A percentile compares a stretch with the other conserved stretches of the same genome.
These are phyloP conservation scores for Zaprionus inermis DNA, from an alignment of 1,140 invertebrate genomes.

Conservation along the genomic window DNA sequence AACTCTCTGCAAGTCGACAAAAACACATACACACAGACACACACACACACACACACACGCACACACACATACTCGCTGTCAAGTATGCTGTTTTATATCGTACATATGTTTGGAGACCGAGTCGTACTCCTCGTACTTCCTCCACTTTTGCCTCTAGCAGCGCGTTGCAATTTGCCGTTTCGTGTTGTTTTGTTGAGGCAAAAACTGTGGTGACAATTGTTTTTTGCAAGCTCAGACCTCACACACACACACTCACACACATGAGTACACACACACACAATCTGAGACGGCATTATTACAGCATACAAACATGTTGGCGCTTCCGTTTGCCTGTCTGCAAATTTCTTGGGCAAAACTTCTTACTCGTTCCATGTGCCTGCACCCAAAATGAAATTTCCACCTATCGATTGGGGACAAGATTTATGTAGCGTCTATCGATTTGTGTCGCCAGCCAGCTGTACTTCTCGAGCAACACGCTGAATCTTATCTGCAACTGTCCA, in stretches of 20 bases:
- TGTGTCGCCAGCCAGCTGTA: neutral
- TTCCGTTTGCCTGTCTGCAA: slow-evolving; percentile 48
- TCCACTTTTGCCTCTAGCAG: slow-evolving; percentile 12
- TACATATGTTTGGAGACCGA: slow-evolving; percentile 58
- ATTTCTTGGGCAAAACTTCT: slow-evolving; percentile 49
- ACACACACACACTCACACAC: slow-evolving; percentile 15
- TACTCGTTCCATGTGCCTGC: slow-evolving; percentile 4
- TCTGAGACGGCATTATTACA: neutral
- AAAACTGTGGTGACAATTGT: slow-evolving; percentile 77
- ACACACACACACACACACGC: slow-evolving; percentile 27
- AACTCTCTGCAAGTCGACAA: slow-evolving; percentile 37
- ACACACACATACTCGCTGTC: neutral
- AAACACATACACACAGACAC: slow-evolving; percentile 35
- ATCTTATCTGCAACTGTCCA: slow-evolving; percentile 55
- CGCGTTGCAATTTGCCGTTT: slow-evolving; percentile 66
- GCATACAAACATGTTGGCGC: slow-evolving; percentile 36
- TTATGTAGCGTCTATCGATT: slow-evolving; percentile 36
- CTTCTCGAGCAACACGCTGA: slow-evolving; percentile 5
- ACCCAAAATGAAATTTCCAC: neutral
- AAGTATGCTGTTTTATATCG: slow-evolving; percentile 18
- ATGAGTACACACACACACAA: slow-evolving; percentile 19
- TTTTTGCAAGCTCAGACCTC: slow-evolving; percentile 41
- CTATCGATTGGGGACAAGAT: slow-evolving; percentile 21
- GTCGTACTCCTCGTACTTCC: slow-evolving; percentile 43
- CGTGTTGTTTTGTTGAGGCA: slow-evolving; percentile 58